Evolutionary conservation across 2,113 vertebrate genomes (phyloP), one percentile per base, ranked within the genome.

Genomic region (Gymnorhina tibicen): DNA sequence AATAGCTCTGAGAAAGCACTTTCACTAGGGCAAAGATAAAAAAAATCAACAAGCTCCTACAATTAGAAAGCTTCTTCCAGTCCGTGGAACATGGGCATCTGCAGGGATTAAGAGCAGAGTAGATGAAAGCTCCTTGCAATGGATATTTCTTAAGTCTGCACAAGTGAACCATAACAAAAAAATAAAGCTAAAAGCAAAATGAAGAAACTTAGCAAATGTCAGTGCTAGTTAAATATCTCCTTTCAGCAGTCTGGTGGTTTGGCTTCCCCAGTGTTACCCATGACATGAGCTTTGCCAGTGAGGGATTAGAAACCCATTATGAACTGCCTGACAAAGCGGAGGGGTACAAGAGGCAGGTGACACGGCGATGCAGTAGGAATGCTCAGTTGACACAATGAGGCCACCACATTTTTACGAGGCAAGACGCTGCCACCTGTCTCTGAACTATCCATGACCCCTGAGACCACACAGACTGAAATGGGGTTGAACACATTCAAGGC

Each of bases 341-440:
- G 23, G 30, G 46, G 15, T 69, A 37, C 17, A 21, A 74, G n/a
- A 1, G 37, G 30, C 66, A 66, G 69, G 53, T 4, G 13, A 60
- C 46, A 55, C 0, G 0, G 20, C 0, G 0, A 63, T 22, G 32
- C 27, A 30, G 56, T 2, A 4, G 39, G 47, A 46, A 39, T 2
- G 6, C 24, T 68, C 27, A 23, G 13, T 1, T 85, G 66, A 33
- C 56, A 28, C 30, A 55, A 8, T 1, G 3, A 50, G 33, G 15
- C 30, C 55, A 56, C 11, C n/a, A 17, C 24, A 24, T 64, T 90
- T 87, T 60, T 59, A 56, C 0, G 0, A 64, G 24, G 24, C 26
- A 39, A 52, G 13, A 44, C 23, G 17, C 46, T n/a, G 12, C n/a
- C 79, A 33, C 20, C 4, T 69, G 23, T 44, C 39, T 80, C 15